These are phyloP conservation scores for Gortyna flavago DNA, from an alignment of 2,888 invertebrate genomes.

Conservation along the genomic window DNA sequence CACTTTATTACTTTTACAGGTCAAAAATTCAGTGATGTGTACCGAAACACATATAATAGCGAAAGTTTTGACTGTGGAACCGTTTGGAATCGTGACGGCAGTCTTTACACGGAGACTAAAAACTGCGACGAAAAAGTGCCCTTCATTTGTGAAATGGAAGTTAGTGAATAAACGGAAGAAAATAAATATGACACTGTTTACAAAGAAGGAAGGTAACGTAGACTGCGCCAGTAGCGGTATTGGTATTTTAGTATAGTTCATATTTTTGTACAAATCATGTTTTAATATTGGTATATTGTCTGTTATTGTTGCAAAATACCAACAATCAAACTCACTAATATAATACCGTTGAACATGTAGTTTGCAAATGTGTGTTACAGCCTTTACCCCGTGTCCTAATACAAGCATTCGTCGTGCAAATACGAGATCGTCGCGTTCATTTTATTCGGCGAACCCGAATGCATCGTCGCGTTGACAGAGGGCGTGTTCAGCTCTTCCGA, in stretches of 20 bases:
- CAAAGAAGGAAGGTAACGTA: neutral
- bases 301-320: neutral
- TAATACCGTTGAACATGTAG: neutral
- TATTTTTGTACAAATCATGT: neutral
- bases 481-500: neutral
- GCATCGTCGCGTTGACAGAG: no score
- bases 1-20: constrained; percentile 55
- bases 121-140: neutral
- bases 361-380: neutral
- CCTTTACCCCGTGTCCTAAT: neutral
- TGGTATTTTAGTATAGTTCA: neutral
- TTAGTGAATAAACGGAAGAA: neutral
- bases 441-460: neutral
- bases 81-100: neutral
- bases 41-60: constrained; percentile 2
- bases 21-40: constrained; percentile 58
- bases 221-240: neutral
- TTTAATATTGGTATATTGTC: neutral
- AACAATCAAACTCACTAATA: neutral
- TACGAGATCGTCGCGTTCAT: neutral
- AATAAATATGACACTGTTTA: neutral
- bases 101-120: constrained; percentile 4
- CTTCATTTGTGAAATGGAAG: constrained; percentile 45
- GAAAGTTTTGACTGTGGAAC: constrained; percentile 18
- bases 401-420: neutral